Conservation (phyloP, 2,113 vertebrate species). For the Corythornis vintsioides region DNA sequence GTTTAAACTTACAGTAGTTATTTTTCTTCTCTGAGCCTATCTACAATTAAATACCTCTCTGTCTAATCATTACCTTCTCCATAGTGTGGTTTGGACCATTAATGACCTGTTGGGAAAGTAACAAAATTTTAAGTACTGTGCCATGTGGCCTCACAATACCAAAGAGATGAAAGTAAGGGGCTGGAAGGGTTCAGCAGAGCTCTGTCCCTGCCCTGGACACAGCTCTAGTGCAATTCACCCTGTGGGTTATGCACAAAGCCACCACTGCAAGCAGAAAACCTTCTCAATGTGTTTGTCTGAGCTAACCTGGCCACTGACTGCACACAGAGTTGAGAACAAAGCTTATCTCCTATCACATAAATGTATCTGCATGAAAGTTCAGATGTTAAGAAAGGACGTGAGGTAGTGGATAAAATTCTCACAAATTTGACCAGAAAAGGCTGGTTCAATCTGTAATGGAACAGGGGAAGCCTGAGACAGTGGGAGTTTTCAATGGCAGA, state of each 20-base stretch:
- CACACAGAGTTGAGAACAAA: background rate
- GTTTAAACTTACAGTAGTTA: background rate
- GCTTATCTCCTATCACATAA: rapidly evolving
- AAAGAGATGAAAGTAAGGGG: background rate
- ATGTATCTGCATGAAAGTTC: background rate
- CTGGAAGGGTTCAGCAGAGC: background rate
- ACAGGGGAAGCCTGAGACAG: background rate
- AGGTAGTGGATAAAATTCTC: background rate
- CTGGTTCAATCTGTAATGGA: background rate
- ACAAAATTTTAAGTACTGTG: background rate
- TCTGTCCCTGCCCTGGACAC: background rate
- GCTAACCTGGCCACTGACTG: background rate
- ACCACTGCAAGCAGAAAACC: background rate
- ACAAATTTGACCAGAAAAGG: background rate
- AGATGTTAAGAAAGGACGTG: background rate
- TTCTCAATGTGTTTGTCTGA: background rate
- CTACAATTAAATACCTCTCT: background rate
- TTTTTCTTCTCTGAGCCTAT: background rate
- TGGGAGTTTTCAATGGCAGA: background rate
- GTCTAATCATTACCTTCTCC: background rate
- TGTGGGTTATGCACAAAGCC: background rate
- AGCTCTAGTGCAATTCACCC: background rate
- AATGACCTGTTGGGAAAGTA: background rate
- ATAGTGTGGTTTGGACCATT: background rate
- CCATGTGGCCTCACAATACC: background rate